Percentiles rank a stretch among this genome's conserved stretches.
Conservation (phyloP, 2,888 invertebrate genomes). For the Xestia xanthographa region DNA sequence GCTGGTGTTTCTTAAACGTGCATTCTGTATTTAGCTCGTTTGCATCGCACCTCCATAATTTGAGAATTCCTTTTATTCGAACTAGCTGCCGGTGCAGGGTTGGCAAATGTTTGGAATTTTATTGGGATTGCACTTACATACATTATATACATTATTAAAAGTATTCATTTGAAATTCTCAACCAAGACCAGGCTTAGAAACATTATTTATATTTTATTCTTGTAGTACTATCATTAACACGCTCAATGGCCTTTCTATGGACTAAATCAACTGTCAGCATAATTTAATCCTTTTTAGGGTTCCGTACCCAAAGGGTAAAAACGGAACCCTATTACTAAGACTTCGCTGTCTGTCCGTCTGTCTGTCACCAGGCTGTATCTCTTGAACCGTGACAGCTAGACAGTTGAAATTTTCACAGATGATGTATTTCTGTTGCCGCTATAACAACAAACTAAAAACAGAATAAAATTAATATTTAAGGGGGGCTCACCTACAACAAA, state of each 20-base stretch:
- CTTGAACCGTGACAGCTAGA: too few species aligned
- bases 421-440: too few species aligned
- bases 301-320: too few species aligned
- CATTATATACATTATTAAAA: background rate
- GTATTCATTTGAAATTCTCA: slow-evolving; percentile 9
- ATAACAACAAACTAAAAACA: too few species aligned
- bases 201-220: slow-evolving; percentile 8
- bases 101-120: slow-evolving; percentile 36
- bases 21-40: slow-evolving; percentile 69
- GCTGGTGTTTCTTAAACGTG: slow-evolving; percentile 63
- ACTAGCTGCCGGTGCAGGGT: slow-evolving; percentile 54
- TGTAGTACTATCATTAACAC: slow-evolving; percentile 10
- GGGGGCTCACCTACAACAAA: too few species aligned
- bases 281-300: slow-evolving; percentile 33
- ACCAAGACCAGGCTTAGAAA: background rate
- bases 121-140: background rate
- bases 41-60: slow-evolving; percentile 70
- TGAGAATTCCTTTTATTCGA: slow-evolving; percentile 68
- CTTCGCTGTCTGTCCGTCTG: too few species aligned
- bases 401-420: too few species aligned
- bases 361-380: too few species aligned
- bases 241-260: background rate
- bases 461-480: too few species aligned
- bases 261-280: background rate
- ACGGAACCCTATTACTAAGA: too few species aligned